These are phyloP conservation scores for Rhyacophila evoluta DNA, from an alignment of 2,888 invertebrate genomes.

Conservation along the genomic window DNA sequence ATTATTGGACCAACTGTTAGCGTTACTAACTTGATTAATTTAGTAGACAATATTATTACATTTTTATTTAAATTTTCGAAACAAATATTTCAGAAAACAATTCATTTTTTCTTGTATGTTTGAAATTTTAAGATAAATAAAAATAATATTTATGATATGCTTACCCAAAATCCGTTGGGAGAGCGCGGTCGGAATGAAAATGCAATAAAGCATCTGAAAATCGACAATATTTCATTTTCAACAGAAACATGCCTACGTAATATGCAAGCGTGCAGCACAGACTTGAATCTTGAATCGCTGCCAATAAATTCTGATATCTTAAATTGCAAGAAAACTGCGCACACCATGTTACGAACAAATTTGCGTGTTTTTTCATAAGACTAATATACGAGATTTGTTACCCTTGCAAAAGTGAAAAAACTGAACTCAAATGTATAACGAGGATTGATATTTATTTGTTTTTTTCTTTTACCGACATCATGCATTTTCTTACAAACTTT, in stretches of 20 bases:
- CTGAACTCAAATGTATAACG: too few species aligned
- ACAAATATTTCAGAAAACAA: too few species aligned
- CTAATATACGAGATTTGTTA: too few species aligned
- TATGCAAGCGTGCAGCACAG: conserved; percentile 1
- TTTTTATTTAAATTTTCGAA: too few species aligned
- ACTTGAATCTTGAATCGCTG: conserved; percentile 27
- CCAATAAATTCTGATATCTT: conserved; percentile 41
- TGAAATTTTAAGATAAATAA: not conserved
- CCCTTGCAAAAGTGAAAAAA: too few species aligned
- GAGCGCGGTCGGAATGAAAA: not conserved
- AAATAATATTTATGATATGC: not conserved
- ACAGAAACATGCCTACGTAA: not conserved
- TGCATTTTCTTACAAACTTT: too few species aligned
- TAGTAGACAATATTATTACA: too few species aligned
- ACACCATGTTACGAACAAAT: not conserved
- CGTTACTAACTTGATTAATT: too few species aligned
- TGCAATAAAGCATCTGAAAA: conserved; percentile 30
- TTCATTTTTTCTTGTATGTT: too few species aligned
- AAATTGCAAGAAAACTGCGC: conserved; percentile 31
- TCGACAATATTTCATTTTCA: conserved; percentile 30
- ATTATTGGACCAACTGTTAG: too few species aligned
- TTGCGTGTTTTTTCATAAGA: not conserved
- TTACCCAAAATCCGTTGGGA: not conserved
- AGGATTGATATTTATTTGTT: too few species aligned
- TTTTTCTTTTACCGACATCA: too few species aligned